Conservation (phyloP, 2,888 invertebrate genomes). For the Ormyrus pomaceus region DNA sequence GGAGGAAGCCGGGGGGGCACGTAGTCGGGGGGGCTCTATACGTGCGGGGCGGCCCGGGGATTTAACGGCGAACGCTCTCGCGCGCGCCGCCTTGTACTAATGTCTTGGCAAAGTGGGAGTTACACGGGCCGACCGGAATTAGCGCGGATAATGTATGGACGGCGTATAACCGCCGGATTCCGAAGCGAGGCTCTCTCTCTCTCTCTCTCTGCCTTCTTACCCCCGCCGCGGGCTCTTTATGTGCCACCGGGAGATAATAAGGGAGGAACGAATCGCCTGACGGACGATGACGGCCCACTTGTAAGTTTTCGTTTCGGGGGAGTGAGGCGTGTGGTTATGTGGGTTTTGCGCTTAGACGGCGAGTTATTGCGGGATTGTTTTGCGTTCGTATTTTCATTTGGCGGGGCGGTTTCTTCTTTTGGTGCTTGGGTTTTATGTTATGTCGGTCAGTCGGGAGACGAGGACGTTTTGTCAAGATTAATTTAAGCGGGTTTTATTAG, state of each 20-base stretch:
- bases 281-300: no score
- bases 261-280: no score
- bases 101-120: slow-evolving; percentile 65
- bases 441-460: not conserved
- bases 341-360: no score
- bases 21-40: slow-evolving; percentile 51
- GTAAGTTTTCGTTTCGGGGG: no score
- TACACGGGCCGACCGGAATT: slow-evolving; percentile 65
- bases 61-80: slow-evolving; percentile 60
- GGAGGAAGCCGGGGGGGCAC: slow-evolving; percentile 41
- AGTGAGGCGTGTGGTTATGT: no score
- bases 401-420: no score
- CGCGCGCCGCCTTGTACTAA: slow-evolving; percentile 64
- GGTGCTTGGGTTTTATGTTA: not conserved
- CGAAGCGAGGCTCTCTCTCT: not conserved
- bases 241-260: not conserved
- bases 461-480: no score
- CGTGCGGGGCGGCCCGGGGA: slow-evolving; percentile 45
- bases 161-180: slow-evolving; percentile 11
- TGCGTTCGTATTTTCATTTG: no score
- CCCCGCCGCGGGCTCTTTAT: not conserved
- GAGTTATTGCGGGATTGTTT: no score
- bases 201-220: no score
- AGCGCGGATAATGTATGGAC: slow-evolving; percentile 63
- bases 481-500: no score